A percentile compares a stretch with the other conserved stretches of the same genome.
Conservation (phyloP, 2,888 invertebrate species). For the Rotaria magnacalcarata region DNA sequence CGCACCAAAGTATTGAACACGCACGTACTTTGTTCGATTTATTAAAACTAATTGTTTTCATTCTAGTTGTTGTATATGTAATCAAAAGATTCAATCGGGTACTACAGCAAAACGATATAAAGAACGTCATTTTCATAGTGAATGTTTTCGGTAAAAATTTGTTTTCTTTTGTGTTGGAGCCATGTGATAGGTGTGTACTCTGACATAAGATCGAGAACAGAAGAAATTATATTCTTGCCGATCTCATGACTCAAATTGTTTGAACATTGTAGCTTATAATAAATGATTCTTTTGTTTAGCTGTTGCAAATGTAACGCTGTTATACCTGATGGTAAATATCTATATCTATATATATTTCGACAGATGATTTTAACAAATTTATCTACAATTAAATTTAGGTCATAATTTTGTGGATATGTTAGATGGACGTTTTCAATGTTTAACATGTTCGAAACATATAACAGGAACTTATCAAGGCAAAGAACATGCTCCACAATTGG, state of each 20-base stretch:
- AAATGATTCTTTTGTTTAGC: neutral
- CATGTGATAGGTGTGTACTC: too few species aligned
- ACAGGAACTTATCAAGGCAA: constrained; percentile 19
- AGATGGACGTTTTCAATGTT: constrained; percentile 35
- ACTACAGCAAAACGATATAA: constrained; percentile 27
- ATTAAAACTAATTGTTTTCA: neutral
- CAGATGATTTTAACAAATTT: too few species aligned
- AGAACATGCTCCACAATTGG: constrained; percentile 30
- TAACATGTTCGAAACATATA: constrained; percentile 11
- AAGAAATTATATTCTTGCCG: too few species aligned
- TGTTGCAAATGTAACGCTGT: constrained; percentile 22
- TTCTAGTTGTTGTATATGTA: constrained; percentile 10
- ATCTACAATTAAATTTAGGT: neutral
- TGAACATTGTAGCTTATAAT: neutral
- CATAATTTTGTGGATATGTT: constrained; percentile 36
- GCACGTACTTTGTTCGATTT: neutral
- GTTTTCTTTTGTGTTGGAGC: neutral
- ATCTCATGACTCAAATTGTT: too few species aligned
- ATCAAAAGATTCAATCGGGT: constrained; percentile 25
- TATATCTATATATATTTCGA: neutral
- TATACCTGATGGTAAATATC: constrained; percentile 14
- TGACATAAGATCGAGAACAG: too few species aligned
- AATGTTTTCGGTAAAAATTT: constrained; percentile 8
- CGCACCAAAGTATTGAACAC: neutral
- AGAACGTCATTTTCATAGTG: neutral